Base-by-base conservation (phyloP, 2,888 invertebrate species). In the Drosophila nr. fundita region DNA sequence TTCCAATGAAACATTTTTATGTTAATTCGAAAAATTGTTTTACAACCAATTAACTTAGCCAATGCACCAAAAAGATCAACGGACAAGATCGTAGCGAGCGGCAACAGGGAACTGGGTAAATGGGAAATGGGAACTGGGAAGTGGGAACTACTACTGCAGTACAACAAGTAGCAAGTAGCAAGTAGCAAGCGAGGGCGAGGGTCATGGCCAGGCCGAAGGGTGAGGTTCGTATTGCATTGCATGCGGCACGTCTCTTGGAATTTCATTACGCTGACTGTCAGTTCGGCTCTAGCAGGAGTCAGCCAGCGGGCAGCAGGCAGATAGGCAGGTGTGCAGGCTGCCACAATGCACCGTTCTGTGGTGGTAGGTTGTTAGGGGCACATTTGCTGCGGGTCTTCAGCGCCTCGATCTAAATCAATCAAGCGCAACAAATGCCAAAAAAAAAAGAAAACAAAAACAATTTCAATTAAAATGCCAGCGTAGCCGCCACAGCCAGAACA, bases 1-100 rank as follows among this genome's bases (percentile, higher is more conserved):
- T 87, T 84, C 89, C 89, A 83, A 87, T 87, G 87, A 87, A 89
- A 89, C 87, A 89, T 87, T 87, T 87, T 87, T 88, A 88, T 89
- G 89, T 87, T 89, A 88, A 88, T 89, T 85, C 87, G 84, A 85
- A 87, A 88, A 88, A 87, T 89, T 88, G 83, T 88, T 89, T 86
- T 89, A 89, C 87, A 87, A 88, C 86, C 89, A 91, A 91, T 91
- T 91, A 91, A 91, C 88, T 84, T 87, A 80, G 89, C 84, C 91
- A 91, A 91, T 91, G 89, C 82, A 82, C 83, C 88, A 89, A 83
- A 90, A 91, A 91, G 91, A 91, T 91, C 89, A 88, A 82, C 85
- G 83, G 82, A 90, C 89, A 87, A 89, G 91, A 91, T 91, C 88
- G 83, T 52, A 54, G 50, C 38, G 48, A 64, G 63, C 63, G 57